Evolutionary conservation across 2,888 invertebrate species (phyloP), one percentile per base, ranked within the genome.

Genomic region (Andrena camellia): DNA sequence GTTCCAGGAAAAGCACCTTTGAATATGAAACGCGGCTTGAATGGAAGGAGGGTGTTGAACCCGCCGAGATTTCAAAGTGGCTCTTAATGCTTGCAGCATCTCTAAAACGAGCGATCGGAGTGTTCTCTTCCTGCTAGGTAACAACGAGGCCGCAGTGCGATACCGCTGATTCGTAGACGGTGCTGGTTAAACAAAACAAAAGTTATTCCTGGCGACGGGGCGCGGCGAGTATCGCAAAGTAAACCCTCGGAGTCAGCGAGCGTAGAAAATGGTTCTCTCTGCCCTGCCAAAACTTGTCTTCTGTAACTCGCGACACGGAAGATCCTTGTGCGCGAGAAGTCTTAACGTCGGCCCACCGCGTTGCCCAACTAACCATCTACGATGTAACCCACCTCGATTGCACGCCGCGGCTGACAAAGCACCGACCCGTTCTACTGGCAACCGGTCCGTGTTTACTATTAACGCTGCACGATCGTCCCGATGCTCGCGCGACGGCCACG

Each of bases 141-240:
- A 75, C 70, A 81, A 82, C 82, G 82, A 52, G 60, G 54, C 35
- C 48, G 17, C 62, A 67, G 69, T 75, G 29, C n/a, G 78, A 64
- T 69, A 67, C 29, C 35, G 66, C 5, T 29, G 48, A 29, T 60
- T 70, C 62, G 60, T 73, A 57, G 63, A 71, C 59, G 50, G 52
- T 31, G 26, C 52, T 23, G 75, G 54, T 68, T 60, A 83, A 87
- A 75, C 70, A 78, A 80, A 80, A 81, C 77, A 63, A 70, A 48
- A 48, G 62, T 75, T 78, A 86, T 77, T 80, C 54, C 59, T 72
- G 76, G 79, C 81, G 42, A 66, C 74, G 75, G 33, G 57, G 54
- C 8, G 17, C 42, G 33, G 52, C 68, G 60, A 6, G 76, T 81
- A 80, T 76, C 31, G 13, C 60, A 33, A 42, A 17, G 64, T 71